Percentiles rank a stretch among this genome's conserved stretches.
These are phyloP conservation scores for Hylaea fasciaria DNA, from an alignment of 2,888 invertebrate species.

Conservation along the genomic window DNA sequence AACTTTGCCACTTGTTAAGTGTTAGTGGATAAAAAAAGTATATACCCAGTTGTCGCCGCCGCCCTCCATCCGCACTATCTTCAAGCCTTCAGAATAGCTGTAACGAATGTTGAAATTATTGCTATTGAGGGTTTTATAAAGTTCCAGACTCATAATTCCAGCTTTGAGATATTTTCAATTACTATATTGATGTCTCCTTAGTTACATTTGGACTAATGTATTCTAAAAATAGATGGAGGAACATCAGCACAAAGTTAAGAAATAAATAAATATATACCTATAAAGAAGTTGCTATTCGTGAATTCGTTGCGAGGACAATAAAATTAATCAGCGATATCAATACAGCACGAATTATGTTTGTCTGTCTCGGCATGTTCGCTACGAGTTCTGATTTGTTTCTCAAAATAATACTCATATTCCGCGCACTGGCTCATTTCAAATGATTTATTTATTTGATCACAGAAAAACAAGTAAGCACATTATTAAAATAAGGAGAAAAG, in stretches of 20 bases:
- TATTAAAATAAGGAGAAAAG: too few relatives aligned
- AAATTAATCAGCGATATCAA: slow-evolving; percentile 25
- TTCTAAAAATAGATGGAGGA: slow-evolving; percentile 19
- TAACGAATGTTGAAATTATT: slow-evolving; percentile 24
- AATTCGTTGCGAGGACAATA: slow-evolving; percentile 23
- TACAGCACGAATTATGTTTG: slow-evolving; percentile 3
- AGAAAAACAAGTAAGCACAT: too few relatives aligned
- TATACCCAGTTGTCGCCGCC: too few relatives aligned
- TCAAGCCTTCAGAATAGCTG: slow-evolving; percentile 21
- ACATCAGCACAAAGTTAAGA: slow-evolving; percentile 7
- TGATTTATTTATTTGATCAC: too few relatives aligned
- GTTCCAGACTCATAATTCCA: slow-evolving; percentile 15
- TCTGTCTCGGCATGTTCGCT: neutral
- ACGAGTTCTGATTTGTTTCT: neutral
- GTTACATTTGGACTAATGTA: slow-evolving; percentile 1
- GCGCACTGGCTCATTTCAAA: too few relatives aligned
- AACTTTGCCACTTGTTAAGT: slow-evolving; percentile 41
- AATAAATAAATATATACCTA: slow-evolving; percentile 26
- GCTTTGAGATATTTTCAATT: slow-evolving; percentile 20
- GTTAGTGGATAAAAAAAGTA: slow-evolving; percentile 32
- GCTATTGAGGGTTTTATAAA: slow-evolving; percentile 21
- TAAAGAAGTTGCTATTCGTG: slow-evolving; percentile 24
- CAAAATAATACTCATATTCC: too few relatives aligned
- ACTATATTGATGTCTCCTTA: slow-evolving; percentile 12
- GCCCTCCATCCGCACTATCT: slow-evolving; percentile 19